Conservation (phyloP, 2,888 invertebrate species). For the Synergus gifuensis region DNA sequence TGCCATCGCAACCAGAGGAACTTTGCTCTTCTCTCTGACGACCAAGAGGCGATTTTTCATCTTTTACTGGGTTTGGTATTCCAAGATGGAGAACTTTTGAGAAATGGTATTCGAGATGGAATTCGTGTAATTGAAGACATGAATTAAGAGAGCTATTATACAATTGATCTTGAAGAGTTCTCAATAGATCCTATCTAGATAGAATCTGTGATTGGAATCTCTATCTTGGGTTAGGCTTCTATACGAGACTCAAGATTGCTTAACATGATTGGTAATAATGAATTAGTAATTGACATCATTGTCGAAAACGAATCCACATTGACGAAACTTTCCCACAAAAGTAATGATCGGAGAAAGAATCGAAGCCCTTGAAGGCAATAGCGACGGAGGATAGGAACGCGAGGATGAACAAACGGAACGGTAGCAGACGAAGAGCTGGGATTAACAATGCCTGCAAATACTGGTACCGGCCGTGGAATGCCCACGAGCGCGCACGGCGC, state of each 20-base stretch:
- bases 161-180: background rate
- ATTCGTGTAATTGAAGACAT: background rate
- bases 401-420: conserved; percentile 66
- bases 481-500: conserved; percentile 74
- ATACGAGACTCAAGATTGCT: background rate
- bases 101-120: background rate
- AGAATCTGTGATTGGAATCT: background rate
- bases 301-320: background rate
- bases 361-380: conserved; percentile 3
- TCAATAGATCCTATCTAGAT: background rate
- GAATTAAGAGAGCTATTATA: background rate
- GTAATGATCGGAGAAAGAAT: conserved; percentile 20
- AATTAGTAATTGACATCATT: too few relatives aligned
- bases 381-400: conserved; percentile 40
- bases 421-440: conserved; percentile 74
- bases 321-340: conserved; percentile 15
- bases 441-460: conserved; percentile 77
- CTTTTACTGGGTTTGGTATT: background rate
- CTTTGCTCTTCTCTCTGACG: background rate
- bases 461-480: conserved; percentile 76
- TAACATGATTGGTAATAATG: background rate
- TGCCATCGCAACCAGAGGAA: background rate
- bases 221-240: too few relatives aligned
- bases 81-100: background rate
- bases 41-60: background rate